A percentile compares a stretch with the other conserved stretches of the same genome.
These are phyloP conservation scores for Aphrophora alni DNA, from an alignment of 2,888 invertebrate species.

Conservation along the genomic window DNA sequence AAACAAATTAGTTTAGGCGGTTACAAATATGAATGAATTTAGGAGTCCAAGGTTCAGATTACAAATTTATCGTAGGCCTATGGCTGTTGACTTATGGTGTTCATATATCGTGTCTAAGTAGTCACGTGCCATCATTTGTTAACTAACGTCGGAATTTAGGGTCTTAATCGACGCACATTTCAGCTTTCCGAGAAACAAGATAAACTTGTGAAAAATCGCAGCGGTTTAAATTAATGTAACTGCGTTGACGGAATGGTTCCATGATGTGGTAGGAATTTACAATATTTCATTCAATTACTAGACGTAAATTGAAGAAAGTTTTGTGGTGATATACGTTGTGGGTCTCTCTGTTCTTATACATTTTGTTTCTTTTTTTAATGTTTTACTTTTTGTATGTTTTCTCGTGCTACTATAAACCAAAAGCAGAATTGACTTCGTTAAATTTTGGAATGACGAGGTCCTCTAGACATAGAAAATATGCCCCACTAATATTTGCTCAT, in stretches of 20 bases:
- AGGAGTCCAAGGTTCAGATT: neutral
- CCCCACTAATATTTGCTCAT: too few species aligned
- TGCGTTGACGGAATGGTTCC: neutral
- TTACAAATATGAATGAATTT: neutral
- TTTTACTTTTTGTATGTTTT: too few species aligned
- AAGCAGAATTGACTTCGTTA: too few species aligned
- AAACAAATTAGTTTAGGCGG: neutral
- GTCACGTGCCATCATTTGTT: neutral
- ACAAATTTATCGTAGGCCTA: neutral
- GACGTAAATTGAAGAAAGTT: too few species aligned
- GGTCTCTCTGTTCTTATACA: too few species aligned
- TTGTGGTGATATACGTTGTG: too few species aligned
- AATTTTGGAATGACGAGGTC: too few species aligned
- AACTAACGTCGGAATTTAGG: neutral
- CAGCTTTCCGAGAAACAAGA: neutral
- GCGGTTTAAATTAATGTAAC: neutral
- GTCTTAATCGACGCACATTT: neutral
- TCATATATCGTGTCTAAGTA: neutral
- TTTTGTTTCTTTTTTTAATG: too few species aligned
- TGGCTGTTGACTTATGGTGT: neutral
- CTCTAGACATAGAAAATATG: too few species aligned
- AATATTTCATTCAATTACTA: too few species aligned
- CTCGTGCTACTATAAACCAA: too few species aligned
- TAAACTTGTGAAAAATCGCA: neutral
- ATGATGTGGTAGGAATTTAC: too few species aligned